phyloP scores from a whole-genome alignment of 1,140 invertebrate species.

The Pseudomyrmex pallidus region DNA sequence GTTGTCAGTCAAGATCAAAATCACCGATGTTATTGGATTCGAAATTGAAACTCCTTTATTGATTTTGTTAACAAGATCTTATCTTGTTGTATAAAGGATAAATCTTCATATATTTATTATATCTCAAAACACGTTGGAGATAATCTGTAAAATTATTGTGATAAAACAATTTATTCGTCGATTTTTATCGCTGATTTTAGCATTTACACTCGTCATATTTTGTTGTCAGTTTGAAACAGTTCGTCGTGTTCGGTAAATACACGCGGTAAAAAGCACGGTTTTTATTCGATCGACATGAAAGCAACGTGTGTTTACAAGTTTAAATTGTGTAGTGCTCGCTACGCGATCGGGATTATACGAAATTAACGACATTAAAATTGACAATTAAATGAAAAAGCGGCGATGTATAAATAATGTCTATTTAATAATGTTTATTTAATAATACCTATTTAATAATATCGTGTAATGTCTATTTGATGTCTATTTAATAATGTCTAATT shows the following conservation, averaged over 20 bases:
- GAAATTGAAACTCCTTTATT: neutral
- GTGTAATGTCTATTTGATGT: no score
- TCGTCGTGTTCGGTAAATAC: neutral
- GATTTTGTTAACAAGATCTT: neutral
- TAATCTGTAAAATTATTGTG: neutral
- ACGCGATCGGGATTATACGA: no score
- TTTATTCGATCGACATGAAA: no score
- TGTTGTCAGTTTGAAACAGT: neutral
- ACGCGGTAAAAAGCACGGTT: no score
- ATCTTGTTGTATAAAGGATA: neutral
- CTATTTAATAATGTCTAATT: no score
- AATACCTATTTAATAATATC: no score
- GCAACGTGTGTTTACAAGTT: no score
- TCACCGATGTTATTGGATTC: neutral
- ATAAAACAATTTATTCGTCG: slow-evolving; percentile 12
- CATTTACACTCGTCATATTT: neutral
- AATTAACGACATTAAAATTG: no score
- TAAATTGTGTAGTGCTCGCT: no score
- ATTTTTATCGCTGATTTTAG: slow-evolving; percentile 9
- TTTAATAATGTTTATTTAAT: no score
- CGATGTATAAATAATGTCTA: no score
- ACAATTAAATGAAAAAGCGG: no score
- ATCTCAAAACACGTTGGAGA: neutral
- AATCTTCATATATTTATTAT: neutral
- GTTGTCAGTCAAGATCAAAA: neutral